Evolutionary conservation across 2,113 vertebrate genomes (phyloP), one percentile per base, ranked within the genome.

Genomic region (Clinocottus analis): DNA sequence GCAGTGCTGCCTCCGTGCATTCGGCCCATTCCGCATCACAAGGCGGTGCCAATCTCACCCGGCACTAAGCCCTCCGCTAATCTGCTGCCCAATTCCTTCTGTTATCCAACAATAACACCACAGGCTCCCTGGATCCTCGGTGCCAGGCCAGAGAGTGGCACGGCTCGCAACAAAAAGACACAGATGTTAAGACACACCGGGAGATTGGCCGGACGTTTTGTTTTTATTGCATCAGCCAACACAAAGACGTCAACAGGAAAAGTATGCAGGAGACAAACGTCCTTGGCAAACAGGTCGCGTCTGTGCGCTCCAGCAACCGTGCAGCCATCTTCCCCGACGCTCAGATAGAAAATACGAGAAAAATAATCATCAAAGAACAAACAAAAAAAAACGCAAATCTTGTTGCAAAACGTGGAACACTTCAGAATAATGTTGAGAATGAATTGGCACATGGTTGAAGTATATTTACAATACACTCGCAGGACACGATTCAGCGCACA

Each of bases 211-310:
- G 82, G 77, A 87, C 70, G 43, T 69, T 84, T 56, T 17, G 7
- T n/a, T 51, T 93, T 92, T 91, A 93, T 92, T 92, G 80, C 84
- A 87, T 85, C 79, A 88, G 80, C 75, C 88, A 81, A 81, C 85
- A 94, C 74, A 92, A 92, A 89, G 86, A 88, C 79, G 80, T 87
- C 47, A 80, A 64, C 63, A 73, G 12, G 12, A 84, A 80, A 72
- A 80, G 58, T 62, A 58, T 31, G 71, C 33, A 66, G 41, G 37
- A 74, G 67, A 77, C 49, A 82, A 71, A 80, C 17, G 35, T 86
- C 56, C 79, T 60, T 82, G 81, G 70, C 80, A 77, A 66, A 83
- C 37, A 66, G 53, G 59, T 47, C 33, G 33, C 6, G 77, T 79
- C 58, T 27, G 68, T 72, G 68, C 14, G 60, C 64, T 70, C 58